A percentile compares a stretch with the other conserved stretches of the same genome.
Evolutionary conservation across 2,888 invertebrate species (phyloP).

Genomic region (Synergus gifuensis): DNA sequence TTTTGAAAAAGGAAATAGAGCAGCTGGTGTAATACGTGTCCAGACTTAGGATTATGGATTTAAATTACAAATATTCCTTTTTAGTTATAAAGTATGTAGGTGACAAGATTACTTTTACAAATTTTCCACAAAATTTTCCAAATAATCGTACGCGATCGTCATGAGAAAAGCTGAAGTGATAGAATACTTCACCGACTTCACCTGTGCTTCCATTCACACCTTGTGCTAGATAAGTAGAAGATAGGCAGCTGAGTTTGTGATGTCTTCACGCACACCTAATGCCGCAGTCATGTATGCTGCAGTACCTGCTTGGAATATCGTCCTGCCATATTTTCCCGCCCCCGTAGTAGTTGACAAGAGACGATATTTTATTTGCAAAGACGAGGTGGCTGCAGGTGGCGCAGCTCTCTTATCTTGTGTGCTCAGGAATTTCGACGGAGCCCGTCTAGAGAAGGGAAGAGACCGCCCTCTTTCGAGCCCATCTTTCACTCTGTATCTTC

Average conservation of each 20-base stretch:
- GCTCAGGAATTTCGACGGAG: conserved; percentile 65
- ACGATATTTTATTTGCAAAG: conserved; percentile 72
- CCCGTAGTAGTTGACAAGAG: conserved; percentile 39
- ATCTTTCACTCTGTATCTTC: not conserved
- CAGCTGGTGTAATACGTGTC: conserved; percentile 7
- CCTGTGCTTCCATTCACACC: conserved; percentile 33
- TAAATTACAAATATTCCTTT: conserved; percentile 8
- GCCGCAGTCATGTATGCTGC: conserved; percentile 57
- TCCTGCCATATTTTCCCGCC: conserved; percentile 61
- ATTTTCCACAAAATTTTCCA: conserved; percentile 22
- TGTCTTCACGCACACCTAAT: conserved; percentile 57
- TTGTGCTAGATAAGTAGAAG: conserved; percentile 32
- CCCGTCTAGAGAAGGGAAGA: conserved; percentile 3
- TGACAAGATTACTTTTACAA: conserved; percentile 3
- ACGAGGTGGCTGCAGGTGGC: conserved; percentile 57
- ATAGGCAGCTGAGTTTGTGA: conserved; percentile 34
- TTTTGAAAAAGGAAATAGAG: not conserved
- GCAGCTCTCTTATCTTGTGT: conserved; percentile 67
- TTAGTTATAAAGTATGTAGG: conserved; percentile 4
- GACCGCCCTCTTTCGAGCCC: conserved; percentile 17
- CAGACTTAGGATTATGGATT: not conserved
- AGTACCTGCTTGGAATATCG: conserved; percentile 67
- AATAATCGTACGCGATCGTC: conserved; percentile 13
- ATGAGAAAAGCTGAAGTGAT: not conserved
- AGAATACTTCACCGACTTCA: conserved; percentile 22